Evolutionary conservation across 2,888 invertebrate species (phyloP).

Genomic region (Eristalis intricaria): DNA sequence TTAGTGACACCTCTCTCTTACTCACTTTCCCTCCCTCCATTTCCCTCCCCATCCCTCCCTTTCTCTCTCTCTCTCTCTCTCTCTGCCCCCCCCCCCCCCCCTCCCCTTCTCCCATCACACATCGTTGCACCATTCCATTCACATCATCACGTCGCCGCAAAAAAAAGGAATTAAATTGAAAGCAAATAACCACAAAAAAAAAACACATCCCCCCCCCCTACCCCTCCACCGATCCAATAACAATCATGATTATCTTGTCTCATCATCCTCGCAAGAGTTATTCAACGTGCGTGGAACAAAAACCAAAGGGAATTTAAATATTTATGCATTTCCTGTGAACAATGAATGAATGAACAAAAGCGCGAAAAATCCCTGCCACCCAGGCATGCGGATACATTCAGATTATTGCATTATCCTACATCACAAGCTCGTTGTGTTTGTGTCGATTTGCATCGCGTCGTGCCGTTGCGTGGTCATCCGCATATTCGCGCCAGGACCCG

Average conservation of each 20-base stretch:
- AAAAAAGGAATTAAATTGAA: slow-evolving; percentile 41
- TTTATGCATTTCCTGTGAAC: slow-evolving; percentile 39
- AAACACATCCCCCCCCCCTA: neutral
- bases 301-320: neutral
- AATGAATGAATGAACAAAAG: slow-evolving; percentile 4
- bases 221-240: neutral
- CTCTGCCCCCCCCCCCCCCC: neutral
- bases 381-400: slow-evolving; percentile 24
- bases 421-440: slow-evolving; percentile 22
- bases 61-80: too few relatives aligned
- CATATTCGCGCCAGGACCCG: slow-evolving; percentile 42
- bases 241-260: slow-evolving; percentile 22
- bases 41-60: too few relatives aligned
- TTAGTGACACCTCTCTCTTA: too few relatives aligned
- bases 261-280: neutral
- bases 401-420: slow-evolving; percentile 45
- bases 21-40: too few relatives aligned
- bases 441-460: slow-evolving; percentile 32
- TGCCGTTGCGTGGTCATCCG: slow-evolving; percentile 17
- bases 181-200: slow-evolving; percentile 23
- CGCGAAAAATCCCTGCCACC: slow-evolving; percentile 15
- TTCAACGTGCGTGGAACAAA: neutral
- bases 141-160: neutral
- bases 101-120: neutral
- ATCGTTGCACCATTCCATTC: neutral